phyloP scores from a whole-genome alignment of 2,888 invertebrate species.

The Amorpha juglandis region DNA sequence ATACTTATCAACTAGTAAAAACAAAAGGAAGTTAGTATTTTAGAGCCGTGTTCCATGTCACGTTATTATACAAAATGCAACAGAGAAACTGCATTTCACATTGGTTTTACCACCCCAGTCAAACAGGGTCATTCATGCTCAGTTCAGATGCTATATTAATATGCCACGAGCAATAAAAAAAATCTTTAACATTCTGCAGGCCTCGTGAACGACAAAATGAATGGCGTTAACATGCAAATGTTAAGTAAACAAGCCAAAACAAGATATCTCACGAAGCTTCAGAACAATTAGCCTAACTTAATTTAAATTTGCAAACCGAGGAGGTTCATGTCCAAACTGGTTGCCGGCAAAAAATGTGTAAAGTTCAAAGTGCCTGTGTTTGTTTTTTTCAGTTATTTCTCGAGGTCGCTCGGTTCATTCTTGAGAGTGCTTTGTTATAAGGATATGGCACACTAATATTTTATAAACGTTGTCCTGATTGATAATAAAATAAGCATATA shows the following conservation, averaged over 20 bases:
- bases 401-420: constrained; percentile 65
- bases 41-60: too few species aligned
- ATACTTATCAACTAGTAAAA: too few species aligned
- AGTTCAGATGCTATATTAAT: too few species aligned
- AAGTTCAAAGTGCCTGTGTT: constrained; percentile 68
- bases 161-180: too few species aligned
- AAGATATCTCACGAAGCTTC: constrained; percentile 1
- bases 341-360: constrained; percentile 60
- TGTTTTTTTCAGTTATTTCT: constrained; percentile 63
- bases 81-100: too few species aligned
- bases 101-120: too few species aligned
- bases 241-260: constrained; percentile 9
- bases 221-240: constrained; percentile 9
- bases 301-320: constrained; percentile 50
- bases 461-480: not conserved
- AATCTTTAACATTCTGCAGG: too few species aligned
- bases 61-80: too few species aligned
- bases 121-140: too few species aligned
- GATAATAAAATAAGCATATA: not conserved
- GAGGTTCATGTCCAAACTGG: constrained; percentile 57
- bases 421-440: constrained; percentile 51
- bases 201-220: not conserved
- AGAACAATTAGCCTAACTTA: constrained; percentile 24
- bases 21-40: too few species aligned
- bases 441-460: constrained; percentile 39